phyloP scores from a whole-genome alignment of 2,888 invertebrate genomes.

The Xylophagus ater region DNA sequence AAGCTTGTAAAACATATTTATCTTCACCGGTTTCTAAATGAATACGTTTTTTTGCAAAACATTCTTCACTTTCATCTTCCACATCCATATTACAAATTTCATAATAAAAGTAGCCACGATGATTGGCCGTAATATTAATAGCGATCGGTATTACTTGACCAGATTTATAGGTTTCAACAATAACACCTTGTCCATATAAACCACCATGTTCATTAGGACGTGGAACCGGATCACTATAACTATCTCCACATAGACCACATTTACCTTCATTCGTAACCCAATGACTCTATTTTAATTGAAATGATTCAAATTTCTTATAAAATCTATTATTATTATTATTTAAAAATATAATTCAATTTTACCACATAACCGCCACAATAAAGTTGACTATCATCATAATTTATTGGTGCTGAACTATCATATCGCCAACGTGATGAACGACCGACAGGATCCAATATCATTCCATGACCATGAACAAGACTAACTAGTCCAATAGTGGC shows the following conservation, averaged over 20 bases:
- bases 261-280: slow-evolving; percentile 37
- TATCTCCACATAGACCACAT: slow-evolving; percentile 48
- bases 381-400: slow-evolving; percentile 36
- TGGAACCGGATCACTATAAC: slow-evolving; percentile 37
- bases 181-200: slow-evolving; percentile 39
- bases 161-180: slow-evolving; percentile 36
- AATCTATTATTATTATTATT: background rate
- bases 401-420: slow-evolving; percentile 32
- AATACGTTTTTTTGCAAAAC: slow-evolving; percentile 40
- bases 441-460: slow-evolving; percentile 38
- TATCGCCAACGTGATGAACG: slow-evolving; percentile 39
- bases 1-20: slow-evolving; percentile 20
- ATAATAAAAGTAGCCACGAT: slow-evolving; percentile 41
- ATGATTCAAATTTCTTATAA: background rate
- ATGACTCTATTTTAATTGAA: slow-evolving; percentile 31
- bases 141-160: slow-evolving; percentile 28
- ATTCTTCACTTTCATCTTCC: slow-evolving; percentile 42
- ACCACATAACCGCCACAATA: slow-evolving; percentile 10
- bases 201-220: slow-evolving; percentile 46
- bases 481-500: too few relatives aligned
- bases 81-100: slow-evolving; percentile 41
- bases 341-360: background rate
- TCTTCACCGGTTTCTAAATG: slow-evolving; percentile 26
- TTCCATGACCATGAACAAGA: slow-evolving; percentile 31
- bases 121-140: slow-evolving; percentile 40